These are phyloP conservation scores for Tetrao urogallus DNA, from an alignment of 2,113 vertebrate species.

Conservation along the genomic window DNA sequence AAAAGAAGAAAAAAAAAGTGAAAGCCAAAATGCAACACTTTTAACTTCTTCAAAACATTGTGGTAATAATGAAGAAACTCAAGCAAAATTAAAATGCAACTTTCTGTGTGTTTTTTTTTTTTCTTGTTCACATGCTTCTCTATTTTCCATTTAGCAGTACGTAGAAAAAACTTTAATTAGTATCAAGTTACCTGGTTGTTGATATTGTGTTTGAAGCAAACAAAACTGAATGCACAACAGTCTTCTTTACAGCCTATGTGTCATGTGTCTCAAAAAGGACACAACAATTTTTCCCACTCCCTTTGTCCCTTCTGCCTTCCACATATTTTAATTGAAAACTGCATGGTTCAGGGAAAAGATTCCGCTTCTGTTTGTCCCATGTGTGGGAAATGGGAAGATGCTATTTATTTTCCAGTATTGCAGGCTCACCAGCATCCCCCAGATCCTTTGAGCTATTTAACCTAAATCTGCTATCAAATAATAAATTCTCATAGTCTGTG, in stretches of 20 bases:
- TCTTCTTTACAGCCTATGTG: neutral
- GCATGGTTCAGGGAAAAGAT: neutral
- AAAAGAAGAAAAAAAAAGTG: neutral
- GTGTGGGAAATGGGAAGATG: neutral
- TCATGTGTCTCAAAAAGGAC: neutral
- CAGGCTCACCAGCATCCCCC: neutral
- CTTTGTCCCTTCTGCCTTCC: neutral
- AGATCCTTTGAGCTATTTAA: neutral
- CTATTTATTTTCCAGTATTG: neutral
- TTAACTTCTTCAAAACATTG: neutral
- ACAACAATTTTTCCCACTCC: neutral
- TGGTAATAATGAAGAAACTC: neutral
- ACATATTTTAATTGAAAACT: neutral
- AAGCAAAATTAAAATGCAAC: neutral
- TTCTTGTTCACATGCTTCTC: neutral
- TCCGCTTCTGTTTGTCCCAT: neutral
- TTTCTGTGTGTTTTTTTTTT: neutral
- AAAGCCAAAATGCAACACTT: neutral
- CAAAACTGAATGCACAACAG: neutral
- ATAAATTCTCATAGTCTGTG: neutral
- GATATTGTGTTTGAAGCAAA: neutral
- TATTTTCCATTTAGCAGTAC: neutral
- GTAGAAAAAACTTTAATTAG: neutral
- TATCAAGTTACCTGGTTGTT: neutral
- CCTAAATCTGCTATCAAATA: neutral